Evolutionary conservation across 2,797 vertebrate genomes (phyloP).

Genomic region (Brachyrhaphis roseni): DNA sequence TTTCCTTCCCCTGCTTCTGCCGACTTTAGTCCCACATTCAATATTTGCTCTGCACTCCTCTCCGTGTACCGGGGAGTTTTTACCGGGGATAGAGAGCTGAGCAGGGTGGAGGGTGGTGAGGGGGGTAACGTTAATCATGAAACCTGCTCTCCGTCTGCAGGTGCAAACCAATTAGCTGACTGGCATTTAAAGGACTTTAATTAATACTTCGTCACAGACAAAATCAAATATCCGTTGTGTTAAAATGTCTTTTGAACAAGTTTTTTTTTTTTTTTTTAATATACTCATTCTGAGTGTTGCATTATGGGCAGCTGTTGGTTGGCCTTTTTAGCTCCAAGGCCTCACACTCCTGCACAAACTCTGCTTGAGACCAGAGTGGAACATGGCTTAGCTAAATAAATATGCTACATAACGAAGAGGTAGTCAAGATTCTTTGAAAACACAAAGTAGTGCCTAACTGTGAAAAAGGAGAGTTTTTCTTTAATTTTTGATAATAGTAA

Average conservation of each 20-base stretch:
- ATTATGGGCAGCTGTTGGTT: constrained; percentile 77
- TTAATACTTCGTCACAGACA: constrained; percentile 91
- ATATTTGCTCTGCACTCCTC: constrained; percentile 99
- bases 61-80: constrained; percentile 92
- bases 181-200: constrained; percentile 96
- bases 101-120: constrained; percentile 54
- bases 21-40: constrained; percentile 95
- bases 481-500: background rate
- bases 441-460: background rate
- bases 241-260: constrained; percentile 87
- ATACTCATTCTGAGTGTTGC: constrained; percentile 73
- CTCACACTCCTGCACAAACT: constrained; percentile 22
- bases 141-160: constrained; percentile 90
- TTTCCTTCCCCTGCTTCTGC: constrained; percentile 85
- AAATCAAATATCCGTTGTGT: constrained; percentile 91
- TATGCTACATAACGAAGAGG: background rate
- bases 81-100: constrained; percentile 78
- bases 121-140: constrained; percentile 79
- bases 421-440: background rate
- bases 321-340: constrained; percentile 37
- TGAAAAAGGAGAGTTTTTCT: background rate
- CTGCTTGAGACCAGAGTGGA: constrained; percentile 13
- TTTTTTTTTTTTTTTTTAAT: constrained; percentile 76
- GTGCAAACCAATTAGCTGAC: constrained; percentile 97
- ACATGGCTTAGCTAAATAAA: background rate